A percentile compares a stretch with the other conserved stretches of the same genome.
Conservation (phyloP, 2,888 invertebrate genomes). For the Boloria selene region DNA sequence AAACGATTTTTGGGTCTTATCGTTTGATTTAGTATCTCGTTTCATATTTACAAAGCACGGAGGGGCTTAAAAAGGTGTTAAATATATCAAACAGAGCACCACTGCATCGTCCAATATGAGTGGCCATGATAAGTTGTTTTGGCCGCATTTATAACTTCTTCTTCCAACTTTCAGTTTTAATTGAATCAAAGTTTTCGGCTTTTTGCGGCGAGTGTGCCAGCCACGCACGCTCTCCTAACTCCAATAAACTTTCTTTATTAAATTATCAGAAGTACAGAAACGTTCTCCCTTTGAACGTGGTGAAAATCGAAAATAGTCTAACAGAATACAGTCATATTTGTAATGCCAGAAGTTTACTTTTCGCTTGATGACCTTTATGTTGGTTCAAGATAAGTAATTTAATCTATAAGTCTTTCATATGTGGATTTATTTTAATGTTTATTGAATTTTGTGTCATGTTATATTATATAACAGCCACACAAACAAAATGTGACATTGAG, state of each 20-base stretch:
- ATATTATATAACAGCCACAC: too few species aligned
- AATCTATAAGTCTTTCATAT: too few species aligned
- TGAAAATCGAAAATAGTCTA: constrained; percentile 71
- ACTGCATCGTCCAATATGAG: constrained; percentile 21
- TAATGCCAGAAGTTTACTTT: background rate
- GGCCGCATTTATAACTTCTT: constrained; percentile 69
- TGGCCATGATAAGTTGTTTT: constrained; percentile 41
- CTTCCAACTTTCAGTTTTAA: constrained; percentile 78
- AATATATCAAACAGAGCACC: constrained; percentile 26
- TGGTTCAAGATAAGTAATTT: too few species aligned
- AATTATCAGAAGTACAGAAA: constrained; percentile 81
- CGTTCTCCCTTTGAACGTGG: constrained; percentile 77
- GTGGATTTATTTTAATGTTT: too few species aligned
- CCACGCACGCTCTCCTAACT: constrained; percentile 76
- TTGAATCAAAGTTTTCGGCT: constrained; percentile 82
- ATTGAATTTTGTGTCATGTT: too few species aligned
- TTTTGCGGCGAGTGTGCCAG: constrained; percentile 79
- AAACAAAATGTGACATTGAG: too few species aligned
- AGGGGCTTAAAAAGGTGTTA: background rate
- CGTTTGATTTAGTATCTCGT: constrained; percentile 57
- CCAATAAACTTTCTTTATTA: constrained; percentile 79
- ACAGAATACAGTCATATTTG: constrained; percentile 55
- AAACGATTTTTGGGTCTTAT: constrained; percentile 43
- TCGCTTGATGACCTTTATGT: too few species aligned
- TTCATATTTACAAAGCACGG: constrained; percentile 9